phyloP scores from a whole-genome alignment of 2,888 invertebrate species.

The Linnaemya tessellans region DNA sequence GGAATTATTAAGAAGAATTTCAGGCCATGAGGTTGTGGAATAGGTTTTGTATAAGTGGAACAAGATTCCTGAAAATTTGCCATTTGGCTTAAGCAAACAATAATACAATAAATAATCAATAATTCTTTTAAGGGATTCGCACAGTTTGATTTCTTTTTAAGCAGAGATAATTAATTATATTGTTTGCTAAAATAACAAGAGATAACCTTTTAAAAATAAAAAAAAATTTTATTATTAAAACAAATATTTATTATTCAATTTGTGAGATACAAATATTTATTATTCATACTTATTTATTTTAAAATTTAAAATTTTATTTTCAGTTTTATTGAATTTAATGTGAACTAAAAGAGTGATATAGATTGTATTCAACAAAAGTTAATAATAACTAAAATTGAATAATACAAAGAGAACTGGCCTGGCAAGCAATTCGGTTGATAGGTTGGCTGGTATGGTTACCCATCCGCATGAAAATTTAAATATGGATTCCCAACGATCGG shows the following conservation, averaged over 20 bases:
- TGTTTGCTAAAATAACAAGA: slow-evolving; percentile 19
- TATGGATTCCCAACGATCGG: slow-evolving; percentile 74
- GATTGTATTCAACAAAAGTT: background rate
- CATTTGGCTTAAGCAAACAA: too few relatives aligned
- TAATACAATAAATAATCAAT: background rate
- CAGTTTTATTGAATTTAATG: slow-evolving; percentile 26
- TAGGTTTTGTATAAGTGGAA: too few relatives aligned
- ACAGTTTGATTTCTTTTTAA: slow-evolving; percentile 4
- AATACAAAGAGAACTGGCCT: slow-evolving; percentile 2
- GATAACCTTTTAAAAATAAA: slow-evolving; percentile 32
- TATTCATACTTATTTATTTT: background rate
- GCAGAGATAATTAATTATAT: slow-evolving; percentile 10
- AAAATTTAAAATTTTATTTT: slow-evolving; percentile 19
- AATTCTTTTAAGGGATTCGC: background rate
- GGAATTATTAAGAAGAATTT: too few relatives aligned
- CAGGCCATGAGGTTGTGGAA: too few relatives aligned
- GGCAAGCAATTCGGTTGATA: background rate
- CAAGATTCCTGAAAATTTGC: too few relatives aligned
- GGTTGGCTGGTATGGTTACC: slow-evolving; percentile 77
- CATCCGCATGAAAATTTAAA: slow-evolving; percentile 79
- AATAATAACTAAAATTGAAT: slow-evolving; percentile 11
- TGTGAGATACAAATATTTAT: background rate
- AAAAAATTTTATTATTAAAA: slow-evolving; percentile 20
- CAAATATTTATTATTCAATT: slow-evolving; percentile 7
- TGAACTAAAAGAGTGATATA: background rate